Percentiles rank a stretch among this genome's conserved stretches.
These are phyloP conservation scores for Sebastes flavidus DNA, from an alignment of 2,797 vertebrate genomes.

Conservation along the genomic window DNA sequence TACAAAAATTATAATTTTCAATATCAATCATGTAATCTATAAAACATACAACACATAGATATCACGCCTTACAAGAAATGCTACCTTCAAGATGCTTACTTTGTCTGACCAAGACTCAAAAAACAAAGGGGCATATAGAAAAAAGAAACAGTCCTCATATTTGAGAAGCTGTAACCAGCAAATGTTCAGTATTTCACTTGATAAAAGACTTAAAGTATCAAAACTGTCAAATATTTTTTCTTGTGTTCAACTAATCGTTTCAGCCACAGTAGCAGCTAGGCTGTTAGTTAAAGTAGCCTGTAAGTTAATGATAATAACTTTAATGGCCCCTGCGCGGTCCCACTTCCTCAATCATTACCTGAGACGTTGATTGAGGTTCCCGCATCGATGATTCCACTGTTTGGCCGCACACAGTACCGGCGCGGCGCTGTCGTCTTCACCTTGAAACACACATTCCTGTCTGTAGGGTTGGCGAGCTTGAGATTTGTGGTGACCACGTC, in stretches of 20 bases:
- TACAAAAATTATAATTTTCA: neutral
- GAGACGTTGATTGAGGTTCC: constrained; percentile 97
- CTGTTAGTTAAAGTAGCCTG: neutral
- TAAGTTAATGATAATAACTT: neutral
- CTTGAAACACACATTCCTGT: constrained; percentile 98
- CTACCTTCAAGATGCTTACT: neutral
- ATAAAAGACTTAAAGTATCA: neutral
- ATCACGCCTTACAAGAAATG: neutral
- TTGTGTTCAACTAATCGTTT: neutral
- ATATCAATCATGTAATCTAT: neutral
- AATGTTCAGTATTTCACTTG: neutral
- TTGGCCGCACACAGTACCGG: constrained; percentile 97
- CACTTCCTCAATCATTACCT: constrained; percentile 77
- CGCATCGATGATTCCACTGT: constrained; percentile 97
- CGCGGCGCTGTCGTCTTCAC: constrained; percentile 99
- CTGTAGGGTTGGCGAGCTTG: constrained; percentile 96
- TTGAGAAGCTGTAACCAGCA: neutral
- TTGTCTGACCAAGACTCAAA: neutral
- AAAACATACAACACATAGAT: neutral
- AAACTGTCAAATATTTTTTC: neutral
- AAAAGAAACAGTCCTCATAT: neutral
- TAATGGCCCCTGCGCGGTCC: neutral
- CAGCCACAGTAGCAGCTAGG: neutral
- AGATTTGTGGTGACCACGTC: constrained; percentile 97
- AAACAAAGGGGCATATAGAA: neutral